Conservation (phyloP, 2,797 vertebrate genomes). For the Pseudomugil gertrudae region DNA sequence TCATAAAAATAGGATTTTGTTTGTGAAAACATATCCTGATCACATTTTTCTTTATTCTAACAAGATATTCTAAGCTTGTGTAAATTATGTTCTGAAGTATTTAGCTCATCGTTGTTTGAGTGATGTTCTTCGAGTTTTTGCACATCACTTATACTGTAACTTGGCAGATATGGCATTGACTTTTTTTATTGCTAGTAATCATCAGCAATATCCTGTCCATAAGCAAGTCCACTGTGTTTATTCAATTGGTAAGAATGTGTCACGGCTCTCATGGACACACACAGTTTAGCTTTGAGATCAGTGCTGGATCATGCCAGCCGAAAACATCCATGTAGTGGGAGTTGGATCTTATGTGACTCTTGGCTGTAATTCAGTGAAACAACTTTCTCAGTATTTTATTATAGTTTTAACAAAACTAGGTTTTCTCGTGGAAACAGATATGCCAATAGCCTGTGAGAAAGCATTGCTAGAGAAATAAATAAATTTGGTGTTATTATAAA, state of each 20-base stretch:
- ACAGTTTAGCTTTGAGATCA: slow-evolving; percentile 9
- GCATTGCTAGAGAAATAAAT: slow-evolving; percentile 33
- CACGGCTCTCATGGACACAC: slow-evolving; percentile 17
- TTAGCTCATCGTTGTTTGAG: neutral
- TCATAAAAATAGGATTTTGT: slow-evolving; percentile 8
- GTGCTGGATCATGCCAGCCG: slow-evolving; percentile 9
- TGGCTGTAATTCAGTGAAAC: neutral
- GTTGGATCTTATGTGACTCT: neutral
- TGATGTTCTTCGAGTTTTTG: slow-evolving; percentile 9
- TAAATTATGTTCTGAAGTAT: neutral
- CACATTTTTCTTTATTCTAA: neutral
- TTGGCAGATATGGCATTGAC: neutral
- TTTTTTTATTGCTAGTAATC: neutral
- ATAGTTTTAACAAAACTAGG: neutral
- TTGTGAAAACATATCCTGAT: neutral
- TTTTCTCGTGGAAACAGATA: slow-evolving; percentile 8
- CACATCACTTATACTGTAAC: neutral
- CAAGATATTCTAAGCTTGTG: neutral
- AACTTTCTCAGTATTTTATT: neutral
- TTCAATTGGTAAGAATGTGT: slow-evolving; percentile 30
- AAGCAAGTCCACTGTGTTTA: slow-evolving; percentile 26
- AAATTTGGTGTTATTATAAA: slow-evolving; percentile 34
- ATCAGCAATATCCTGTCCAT: slow-evolving; percentile 19
- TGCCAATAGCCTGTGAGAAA: neutral
- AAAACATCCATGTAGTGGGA: slow-evolving; percentile 1